Base-by-base conservation (phyloP, 2,888 invertebrate species). In the Scrobipalpa atriplicella region DNA sequence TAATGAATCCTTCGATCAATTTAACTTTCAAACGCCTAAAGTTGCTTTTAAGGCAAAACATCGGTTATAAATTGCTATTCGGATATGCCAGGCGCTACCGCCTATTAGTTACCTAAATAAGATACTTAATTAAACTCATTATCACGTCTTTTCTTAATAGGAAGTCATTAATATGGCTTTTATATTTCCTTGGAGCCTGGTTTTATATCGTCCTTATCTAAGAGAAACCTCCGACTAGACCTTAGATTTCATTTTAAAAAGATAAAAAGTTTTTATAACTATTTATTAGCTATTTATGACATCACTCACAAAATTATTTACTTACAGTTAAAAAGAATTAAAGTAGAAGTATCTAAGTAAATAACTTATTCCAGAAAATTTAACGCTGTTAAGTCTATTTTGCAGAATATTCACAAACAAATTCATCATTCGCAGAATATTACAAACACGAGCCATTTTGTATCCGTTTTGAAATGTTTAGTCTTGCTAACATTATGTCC, bases 71-170 rank as follows among this genome's bases (percentile, higher is more conserved):
- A 61, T 61, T 19, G 61, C 61, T 61, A 41, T 41, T 61, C 41
- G 7, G 10, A 41, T 18, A 11, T 41, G 21, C 41, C 19, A 61
- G 61, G 61, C 58, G 38, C 58, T 58, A 58, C 61, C 39, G 9
- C 39, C 61, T 18, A 41, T 41, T 61, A 58, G 29, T 61, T 39
- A 61, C 16, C 10, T 61, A 61, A 61, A 61, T 61, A 21, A 16
- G 41, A 38, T 61, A 18, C 39, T 61, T 39, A 61, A 39, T 61
- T 61, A 61, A 41, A 61, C 39, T 61, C 61, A 38, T 61, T 61
- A 61, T 39, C 61, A 61, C 38, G 61, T 41, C 18, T 13, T 61
- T n/a, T 8, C 39, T 9, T 61, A 61, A 61, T 39, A 39, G 18
- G n/a, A 18, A 41, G 3, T 18, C 16, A 61, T 39, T 61, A 18